Base-by-base conservation (phyloP, 1,140 invertebrate genomes). In the Achatina immaculata region DNA sequence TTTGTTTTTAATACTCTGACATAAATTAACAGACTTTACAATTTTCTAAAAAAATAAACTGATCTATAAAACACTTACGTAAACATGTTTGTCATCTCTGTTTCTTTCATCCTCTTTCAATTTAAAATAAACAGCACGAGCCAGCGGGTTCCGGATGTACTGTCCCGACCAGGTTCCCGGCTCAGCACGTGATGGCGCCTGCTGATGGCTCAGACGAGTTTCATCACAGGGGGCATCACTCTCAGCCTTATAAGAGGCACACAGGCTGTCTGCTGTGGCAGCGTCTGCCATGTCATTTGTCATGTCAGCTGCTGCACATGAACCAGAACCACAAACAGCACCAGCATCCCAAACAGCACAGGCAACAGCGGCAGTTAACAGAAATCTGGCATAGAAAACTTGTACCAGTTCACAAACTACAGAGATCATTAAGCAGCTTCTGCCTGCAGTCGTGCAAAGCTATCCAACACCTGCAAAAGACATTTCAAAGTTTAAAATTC, bases 81-180 rank as follows among this genome's bases (percentile, higher is more conserved):
- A 78, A 62, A 74, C 79, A 58, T 83, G 82, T 68, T 62, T 78
- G 38, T 78, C 65, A 45, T 81, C 62, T 58, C 58, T 77, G 72
- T 83, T 79, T 16, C 21, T 21, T 55, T 66, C 76, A 65, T 83
- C 82, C 65, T 83, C 82, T 42, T 65, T 65, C 36, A 83, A 9
- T n/a, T 80, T 80, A 16, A 55, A 24, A n/a, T 81, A 74, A 42
- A 83, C 80, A 28, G 82, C 68, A 31, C 82, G 48, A 0, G 79
- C 79, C 36, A 81, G 38, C 0, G 79, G 80, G 36, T 51, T 81
- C 14, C 79, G 21, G 45, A 80, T 40, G 7, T 36, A 16, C 28
- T 48, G 36, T 2, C 77, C 65, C 11, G 77, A 68, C 65, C 62
- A 79, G 9, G 45, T 2, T 6, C 66, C 77, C 31, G 38, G 69